Evolutionary conservation across 2,888 invertebrate species (phyloP), one percentile per base, ranked within the genome.

Genomic region (Athalia circularis): DNA sequence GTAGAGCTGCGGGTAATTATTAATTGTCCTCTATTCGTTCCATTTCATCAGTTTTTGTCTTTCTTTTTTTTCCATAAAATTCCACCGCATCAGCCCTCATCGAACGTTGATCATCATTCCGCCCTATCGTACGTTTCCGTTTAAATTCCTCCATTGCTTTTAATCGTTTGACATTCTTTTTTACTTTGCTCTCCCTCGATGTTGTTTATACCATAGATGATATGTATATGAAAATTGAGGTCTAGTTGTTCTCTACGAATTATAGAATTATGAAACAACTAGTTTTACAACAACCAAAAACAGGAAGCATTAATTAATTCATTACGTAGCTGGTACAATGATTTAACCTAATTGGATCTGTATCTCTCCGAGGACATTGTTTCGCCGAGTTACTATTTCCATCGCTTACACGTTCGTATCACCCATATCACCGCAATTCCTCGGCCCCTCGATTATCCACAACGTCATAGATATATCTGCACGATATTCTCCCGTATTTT

Each of bases 221-320:
- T 29, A 29, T 29, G n/a, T n/a, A 29, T 29, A 29, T 29, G 29
- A 29, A 29, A 29, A 29, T 29, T 29, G 29, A 29, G 29, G 29
- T 29, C 29, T 29, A 29, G 29, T 29, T 29, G 29, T 29, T 29
- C 29, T 29, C 2, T 2, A 29, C 29, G 29, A 29, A 29, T 29
- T 29, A 29, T 29, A 29, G 29, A 29, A 29, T 29, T 29, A 29
- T 29, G 29, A 29, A 13, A 57, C 75, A 62, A 64, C 52, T 75
- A 61, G 64, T 62, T 62, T 75, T 75, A n/a, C 52, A 61, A 75
- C 75, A 75, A 50, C 64, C 75, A 75, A 75, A 75, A 61, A 64
- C 75, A 75, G 75, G 75, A 75, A 62, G 75, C 75, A 75, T 62
- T 64, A 61, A 75, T 75, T 75, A 75, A 75, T 75, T 75, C 75